Base-by-base conservation (phyloP, 2,888 invertebrate species). In the Cyclophora punctaria region DNA sequence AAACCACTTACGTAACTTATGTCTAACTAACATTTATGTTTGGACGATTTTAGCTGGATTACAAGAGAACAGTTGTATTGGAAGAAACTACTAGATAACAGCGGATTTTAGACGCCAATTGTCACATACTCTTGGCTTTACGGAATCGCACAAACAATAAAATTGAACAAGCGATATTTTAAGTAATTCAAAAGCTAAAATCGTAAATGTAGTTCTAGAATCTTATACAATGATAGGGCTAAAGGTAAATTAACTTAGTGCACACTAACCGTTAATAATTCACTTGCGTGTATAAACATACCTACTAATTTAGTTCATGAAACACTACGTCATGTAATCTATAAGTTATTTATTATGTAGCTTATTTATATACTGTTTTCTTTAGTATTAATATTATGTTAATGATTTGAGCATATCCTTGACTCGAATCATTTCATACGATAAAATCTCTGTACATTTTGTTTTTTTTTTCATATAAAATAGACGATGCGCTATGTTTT, bases 271-370 rank as follows among this genome's bases (percentile, higher is more conserved):
- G 92, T 34, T 80, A 77, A 93, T 57, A 86, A 89, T 63, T 91
- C 90, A 66, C 89, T 91, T 70, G 91, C 91, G 51, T 80, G 88
- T 58, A 90, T 89, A 64, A 85, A 89, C 57, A 75, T 92, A 73
- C 91, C 90, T 66, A 91, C 92, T 78, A 80, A 83, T 83, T 84
- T 83, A 68, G 71, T 74, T 76, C 60, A 67, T 66, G 69, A 71
- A 73, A 70, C 55, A 68, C 64, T 73, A 71, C 66, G 65, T 64
- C 60, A 67, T 64, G 64, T 66, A 66, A 63, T 69, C 56, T 69
- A 59, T 52, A 47, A 50, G 51, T 64, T 59, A 63, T 66, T 62
- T 64, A 42, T 42, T 42, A 42, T 7, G 62, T 61, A 66, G 62
- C 59, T 69, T 70, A 75, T 55, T 57, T 58, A 58, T 65, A 67